These are phyloP conservation scores for Brienomyrus brachyistius DNA, from an alignment of 2,113 vertebrate species.

Conservation along the genomic window DNA sequence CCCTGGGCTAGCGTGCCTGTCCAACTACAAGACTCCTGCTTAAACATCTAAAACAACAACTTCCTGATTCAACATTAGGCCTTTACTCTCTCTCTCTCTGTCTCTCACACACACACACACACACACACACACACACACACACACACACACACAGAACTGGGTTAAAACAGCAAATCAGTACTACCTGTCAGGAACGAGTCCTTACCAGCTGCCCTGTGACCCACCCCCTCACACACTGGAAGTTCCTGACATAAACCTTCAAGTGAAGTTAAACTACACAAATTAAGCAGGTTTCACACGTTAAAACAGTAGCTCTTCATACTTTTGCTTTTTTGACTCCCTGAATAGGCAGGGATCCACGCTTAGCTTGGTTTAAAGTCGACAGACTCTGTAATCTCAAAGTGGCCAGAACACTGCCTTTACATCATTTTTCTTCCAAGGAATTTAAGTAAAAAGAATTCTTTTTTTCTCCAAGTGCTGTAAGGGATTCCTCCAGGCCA, in stretches of 20 bases:
- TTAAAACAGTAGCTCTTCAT: slow-evolving; percentile 65
- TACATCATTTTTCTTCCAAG: slow-evolving; percentile 74
- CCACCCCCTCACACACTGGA: slow-evolving; percentile 54
- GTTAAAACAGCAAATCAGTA: slow-evolving; percentile 80
- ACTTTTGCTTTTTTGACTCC: slow-evolving; percentile 49
- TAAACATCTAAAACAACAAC: background rate
- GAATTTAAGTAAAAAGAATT: slow-evolving; percentile 58
- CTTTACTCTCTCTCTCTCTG: background rate
- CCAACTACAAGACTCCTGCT: slow-evolving; percentile 74
- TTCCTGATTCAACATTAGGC: background rate
- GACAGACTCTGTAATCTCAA: slow-evolving; percentile 99
- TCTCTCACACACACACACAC: no score
- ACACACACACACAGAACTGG: slow-evolving; percentile 66
- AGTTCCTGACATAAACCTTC: slow-evolving; percentile 74
- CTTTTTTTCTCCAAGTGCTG: slow-evolving; percentile 77
- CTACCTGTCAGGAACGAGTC: slow-evolving; percentile 34
- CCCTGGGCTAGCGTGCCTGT: background rate
- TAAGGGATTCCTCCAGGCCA: slow-evolving; percentile 70
- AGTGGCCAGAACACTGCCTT: slow-evolving; percentile 92
- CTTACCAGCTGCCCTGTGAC: background rate
- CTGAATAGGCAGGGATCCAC: slow-evolving; percentile 85
- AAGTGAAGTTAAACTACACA: slow-evolving; percentile 80
- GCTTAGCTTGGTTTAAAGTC: slow-evolving; percentile 98
- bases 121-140: slow-evolving; percentile 59
- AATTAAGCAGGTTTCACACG: slow-evolving; percentile 65